Evolutionary conservation across 2,797 vertebrate genomes (phyloP).

Genomic region (Phrynocephalus forsythii): DNA sequence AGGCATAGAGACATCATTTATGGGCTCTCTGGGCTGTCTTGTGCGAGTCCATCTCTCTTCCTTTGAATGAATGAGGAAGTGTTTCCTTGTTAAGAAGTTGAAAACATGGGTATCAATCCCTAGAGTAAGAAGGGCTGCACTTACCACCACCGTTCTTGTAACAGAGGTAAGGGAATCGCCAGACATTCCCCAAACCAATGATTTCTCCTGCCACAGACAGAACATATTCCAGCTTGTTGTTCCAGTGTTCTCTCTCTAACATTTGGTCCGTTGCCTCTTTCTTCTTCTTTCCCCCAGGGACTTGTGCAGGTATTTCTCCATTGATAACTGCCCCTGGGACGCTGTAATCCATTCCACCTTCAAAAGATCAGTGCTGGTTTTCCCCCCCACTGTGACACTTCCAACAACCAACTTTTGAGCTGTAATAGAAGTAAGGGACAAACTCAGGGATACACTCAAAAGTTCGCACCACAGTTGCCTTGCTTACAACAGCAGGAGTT

Average conservation of each 20-base stretch:
- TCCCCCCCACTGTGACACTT: slow-evolving; percentile 7
- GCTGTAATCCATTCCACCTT: slow-evolving; percentile 81
- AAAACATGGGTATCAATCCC: not conserved
- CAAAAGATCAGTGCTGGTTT: slow-evolving; percentile 51
- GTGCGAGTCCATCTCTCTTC: not conserved
- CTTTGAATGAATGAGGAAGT: not conserved
- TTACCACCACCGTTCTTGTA: slow-evolving; percentile 97
- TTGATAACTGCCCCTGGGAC: slow-evolving; percentile 74
- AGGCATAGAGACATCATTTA: not conserved
- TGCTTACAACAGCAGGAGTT: slow-evolving; percentile 38
- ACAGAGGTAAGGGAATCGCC: slow-evolving; percentile 96
- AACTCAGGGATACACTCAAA: slow-evolving; percentile 24
- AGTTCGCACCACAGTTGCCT: slow-evolving; percentile 39
- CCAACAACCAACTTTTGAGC: slow-evolving; percentile 11
- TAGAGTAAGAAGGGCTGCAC: slow-evolving; percentile 39
- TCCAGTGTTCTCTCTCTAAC: slow-evolving; percentile 91
- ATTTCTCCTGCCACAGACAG: slow-evolving; percentile 93
- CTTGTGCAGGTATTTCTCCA: slow-evolving; percentile 73
- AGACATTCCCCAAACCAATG: slow-evolving; percentile 93
- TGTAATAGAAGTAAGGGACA: slow-evolving; percentile 28
- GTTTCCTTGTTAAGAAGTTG: not conserved
- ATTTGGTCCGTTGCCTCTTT: slow-evolving; percentile 75
- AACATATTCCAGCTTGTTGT: slow-evolving; percentile 92
- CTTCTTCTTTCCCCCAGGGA: slow-evolving; percentile 66
- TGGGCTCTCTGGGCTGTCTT: not conserved